phyloP scores from a whole-genome alignment of 2,113 vertebrate genomes.

The Lepus americanus region DNA sequence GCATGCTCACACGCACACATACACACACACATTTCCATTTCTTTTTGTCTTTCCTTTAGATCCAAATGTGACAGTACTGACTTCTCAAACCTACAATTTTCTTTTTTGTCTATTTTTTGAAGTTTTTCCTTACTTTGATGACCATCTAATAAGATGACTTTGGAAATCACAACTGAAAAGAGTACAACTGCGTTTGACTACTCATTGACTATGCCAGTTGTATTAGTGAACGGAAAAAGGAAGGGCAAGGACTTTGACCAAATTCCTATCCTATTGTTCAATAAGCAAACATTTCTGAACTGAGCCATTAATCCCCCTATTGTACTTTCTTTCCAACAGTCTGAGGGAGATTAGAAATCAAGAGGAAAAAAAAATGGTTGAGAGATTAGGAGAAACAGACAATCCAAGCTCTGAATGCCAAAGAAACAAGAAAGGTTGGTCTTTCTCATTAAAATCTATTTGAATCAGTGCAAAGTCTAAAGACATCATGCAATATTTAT shows the following conservation, averaged over 20 bases:
- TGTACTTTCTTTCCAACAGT: conserved; percentile 74
- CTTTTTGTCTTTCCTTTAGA: background rate
- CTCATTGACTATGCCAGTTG: conserved; percentile 56
- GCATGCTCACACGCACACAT: no score
- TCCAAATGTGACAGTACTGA: background rate
- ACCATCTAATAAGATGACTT: conserved; percentile 65
- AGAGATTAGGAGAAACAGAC: conserved; percentile 78
- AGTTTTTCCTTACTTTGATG: conserved; percentile 49
- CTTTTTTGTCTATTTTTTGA: background rate
- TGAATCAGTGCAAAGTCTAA: conserved; percentile 59
- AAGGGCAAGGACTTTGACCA: conserved; percentile 70
- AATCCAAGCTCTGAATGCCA: conserved; percentile 71
- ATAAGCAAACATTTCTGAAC: conserved; percentile 76
- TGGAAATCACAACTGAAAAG: conserved; percentile 64
- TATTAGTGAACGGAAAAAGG: conserved; percentile 70
- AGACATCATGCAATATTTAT: conserved; percentile 30
- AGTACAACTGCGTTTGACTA: conserved; percentile 25
- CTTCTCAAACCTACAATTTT: conserved; percentile 39
- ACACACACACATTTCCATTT: background rate
- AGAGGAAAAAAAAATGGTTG: conserved; percentile 27
- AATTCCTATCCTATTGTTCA: conserved; percentile 75
- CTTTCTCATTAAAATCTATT: conserved; percentile 67
- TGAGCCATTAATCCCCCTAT: conserved; percentile 78
- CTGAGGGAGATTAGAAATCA: conserved; percentile 71
- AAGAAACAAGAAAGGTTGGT: conserved; percentile 64